Evolutionary conservation across 2,888 invertebrate genomes (phyloP).

Genomic region (Drosophila picticornis): DNA sequence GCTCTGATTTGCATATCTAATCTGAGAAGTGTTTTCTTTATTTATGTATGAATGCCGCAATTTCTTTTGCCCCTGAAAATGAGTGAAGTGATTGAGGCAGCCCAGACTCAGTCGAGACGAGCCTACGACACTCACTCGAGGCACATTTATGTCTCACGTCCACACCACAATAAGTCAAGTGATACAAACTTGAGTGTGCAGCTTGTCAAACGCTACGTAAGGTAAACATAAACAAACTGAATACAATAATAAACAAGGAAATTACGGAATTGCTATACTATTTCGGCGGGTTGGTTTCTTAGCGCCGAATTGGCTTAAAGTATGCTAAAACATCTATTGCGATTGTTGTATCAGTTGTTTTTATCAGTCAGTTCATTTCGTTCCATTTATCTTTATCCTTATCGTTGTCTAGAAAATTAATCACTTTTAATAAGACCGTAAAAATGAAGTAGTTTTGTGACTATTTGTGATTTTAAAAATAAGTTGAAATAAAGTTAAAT

Average conservation of each 20-base stretch:
- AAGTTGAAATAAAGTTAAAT: neutral
- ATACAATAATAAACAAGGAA: constrained; percentile 9
- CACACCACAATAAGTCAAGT: neutral
- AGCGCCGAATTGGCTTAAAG: neutral
- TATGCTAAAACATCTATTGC: neutral
- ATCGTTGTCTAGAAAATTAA: neutral
- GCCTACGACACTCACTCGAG: neutral
- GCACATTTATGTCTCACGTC: constrained; percentile 19
- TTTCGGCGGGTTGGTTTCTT: neutral
- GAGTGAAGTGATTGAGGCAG: neutral
- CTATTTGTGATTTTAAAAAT: neutral
- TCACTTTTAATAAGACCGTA: neutral
- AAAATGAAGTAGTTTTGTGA: neutral
- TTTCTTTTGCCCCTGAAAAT: constrained; percentile 36
- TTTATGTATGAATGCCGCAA: neutral
- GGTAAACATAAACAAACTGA: constrained; percentile 1
- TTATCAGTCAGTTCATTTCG: neutral
- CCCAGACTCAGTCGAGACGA: constrained; percentile 29
- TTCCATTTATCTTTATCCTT: neutral
- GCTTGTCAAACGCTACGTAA: constrained; percentile 19
- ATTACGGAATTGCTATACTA: neutral
- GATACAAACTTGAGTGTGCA: constrained; percentile 12
- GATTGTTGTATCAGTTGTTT: constrained; percentile 6
- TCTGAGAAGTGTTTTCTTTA: constrained; percentile 20
- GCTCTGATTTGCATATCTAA: constrained; percentile 46